phyloP scores from a whole-genome alignment of 2,113 vertebrate genomes.

The Perca flavescens region DNA sequence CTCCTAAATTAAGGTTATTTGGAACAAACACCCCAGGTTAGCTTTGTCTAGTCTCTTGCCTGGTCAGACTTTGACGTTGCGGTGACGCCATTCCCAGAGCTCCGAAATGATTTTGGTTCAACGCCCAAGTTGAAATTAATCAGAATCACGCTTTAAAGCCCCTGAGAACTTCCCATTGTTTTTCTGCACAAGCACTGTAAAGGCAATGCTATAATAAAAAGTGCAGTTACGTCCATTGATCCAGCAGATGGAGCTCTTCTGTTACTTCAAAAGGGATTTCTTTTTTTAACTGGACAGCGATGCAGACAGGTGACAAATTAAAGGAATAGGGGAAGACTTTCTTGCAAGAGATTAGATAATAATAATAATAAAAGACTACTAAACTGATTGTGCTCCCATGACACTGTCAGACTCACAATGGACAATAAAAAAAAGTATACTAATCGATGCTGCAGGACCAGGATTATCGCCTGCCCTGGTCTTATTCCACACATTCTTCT shows the following conservation, averaged over 20 bases:
- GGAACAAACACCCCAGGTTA: too few relatives aligned
- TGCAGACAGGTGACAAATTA: neutral
- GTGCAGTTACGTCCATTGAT: neutral
- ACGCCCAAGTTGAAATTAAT: neutral
- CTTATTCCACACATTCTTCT: neutral
- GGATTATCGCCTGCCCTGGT: neutral
- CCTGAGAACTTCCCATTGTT: neutral
- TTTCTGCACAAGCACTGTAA: neutral
- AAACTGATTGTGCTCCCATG: neutral
- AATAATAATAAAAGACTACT: too few relatives aligned
- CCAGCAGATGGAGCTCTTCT: slow-evolving; percentile 42
- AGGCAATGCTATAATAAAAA: neutral
- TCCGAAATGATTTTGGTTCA: neutral
- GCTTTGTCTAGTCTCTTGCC: too few relatives aligned
- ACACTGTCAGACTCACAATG: neutral
- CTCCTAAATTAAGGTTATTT: too few relatives aligned
- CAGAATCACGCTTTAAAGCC: neutral
- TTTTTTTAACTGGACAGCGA: neutral
- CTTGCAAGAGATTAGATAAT: too few relatives aligned
- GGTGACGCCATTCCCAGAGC: neutral
- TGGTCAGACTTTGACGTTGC: neutral
- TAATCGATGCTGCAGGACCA: neutral
- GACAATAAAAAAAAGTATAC: neutral
- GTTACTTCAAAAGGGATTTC: neutral
- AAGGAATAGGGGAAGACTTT: too few relatives aligned